Percentiles rank a stretch among this genome's conserved stretches.
Evolutionary conservation across 2,888 invertebrate species (phyloP).

Genomic region (Achlya flavicornis): DNA sequence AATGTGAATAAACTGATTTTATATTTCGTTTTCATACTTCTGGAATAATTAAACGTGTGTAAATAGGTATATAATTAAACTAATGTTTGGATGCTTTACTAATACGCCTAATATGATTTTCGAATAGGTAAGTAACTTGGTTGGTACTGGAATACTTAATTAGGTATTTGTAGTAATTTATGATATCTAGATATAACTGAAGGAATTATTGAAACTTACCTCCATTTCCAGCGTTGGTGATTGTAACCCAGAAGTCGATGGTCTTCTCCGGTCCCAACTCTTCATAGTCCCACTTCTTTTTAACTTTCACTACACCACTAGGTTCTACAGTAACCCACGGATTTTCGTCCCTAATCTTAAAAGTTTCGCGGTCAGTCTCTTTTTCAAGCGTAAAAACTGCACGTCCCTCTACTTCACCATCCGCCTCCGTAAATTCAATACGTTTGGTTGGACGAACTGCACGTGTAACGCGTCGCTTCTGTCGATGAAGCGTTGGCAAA

Average conservation of each 20-base stretch:
- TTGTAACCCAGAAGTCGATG: slow-evolving; percentile 98
- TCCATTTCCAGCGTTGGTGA: slow-evolving; percentile 94
- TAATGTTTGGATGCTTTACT: no score
- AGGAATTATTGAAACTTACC: slow-evolving; percentile 83
- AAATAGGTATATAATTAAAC: no score
- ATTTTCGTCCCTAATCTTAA: slow-evolving; percentile 96
- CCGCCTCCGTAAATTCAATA: slow-evolving; percentile 95
- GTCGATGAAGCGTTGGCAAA: slow-evolving; percentile 86
- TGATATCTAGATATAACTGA: neutral
- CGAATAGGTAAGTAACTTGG: no score
- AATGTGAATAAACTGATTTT: no score
- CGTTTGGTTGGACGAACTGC: slow-evolving; percentile 97
- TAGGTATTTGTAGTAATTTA: no score
- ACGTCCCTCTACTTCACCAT: slow-evolving; percentile 94
- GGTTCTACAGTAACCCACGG: slow-evolving; percentile 97
- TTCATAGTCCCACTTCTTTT: slow-evolving; percentile 98
- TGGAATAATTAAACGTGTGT: no score
- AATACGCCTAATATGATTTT: no score
- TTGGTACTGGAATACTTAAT: neutral
- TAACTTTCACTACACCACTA: slow-evolving; percentile 95
- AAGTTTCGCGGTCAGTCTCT: slow-evolving; percentile 95
- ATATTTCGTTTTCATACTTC: no score
- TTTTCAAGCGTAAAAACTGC: slow-evolving; percentile 95
- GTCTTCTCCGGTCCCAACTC: slow-evolving; percentile 97
- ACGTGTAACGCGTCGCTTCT: slow-evolving; percentile 91